These are phyloP conservation scores for Eidolon helvum DNA, from an alignment of 2,113 vertebrate species.

Conservation along the genomic window DNA sequence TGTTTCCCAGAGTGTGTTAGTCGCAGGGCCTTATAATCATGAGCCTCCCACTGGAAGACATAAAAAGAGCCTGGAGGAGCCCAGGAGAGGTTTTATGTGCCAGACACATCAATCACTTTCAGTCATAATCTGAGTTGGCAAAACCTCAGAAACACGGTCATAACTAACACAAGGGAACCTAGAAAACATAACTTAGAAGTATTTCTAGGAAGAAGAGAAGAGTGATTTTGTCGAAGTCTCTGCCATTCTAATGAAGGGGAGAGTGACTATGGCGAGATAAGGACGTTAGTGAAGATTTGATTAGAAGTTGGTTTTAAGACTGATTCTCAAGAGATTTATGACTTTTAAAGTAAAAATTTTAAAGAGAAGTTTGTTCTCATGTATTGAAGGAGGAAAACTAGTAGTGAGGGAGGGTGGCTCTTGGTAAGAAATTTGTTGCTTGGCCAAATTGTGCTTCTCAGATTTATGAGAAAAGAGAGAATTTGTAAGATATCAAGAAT, in stretches of 20 bases:
- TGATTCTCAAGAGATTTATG: neutral
- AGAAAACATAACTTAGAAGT: neutral
- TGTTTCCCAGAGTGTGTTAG: neutral
- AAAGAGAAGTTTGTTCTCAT: neutral
- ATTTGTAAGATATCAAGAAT: neutral
- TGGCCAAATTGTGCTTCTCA: neutral
- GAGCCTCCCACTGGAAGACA: neutral
- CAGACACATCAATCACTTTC: neutral
- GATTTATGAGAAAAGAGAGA: neutral
- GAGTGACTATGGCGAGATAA: neutral
- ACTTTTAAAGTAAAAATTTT: neutral
- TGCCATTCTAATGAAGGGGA: neutral
- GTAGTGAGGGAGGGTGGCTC: rapidly evolving
- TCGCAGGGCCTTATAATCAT: neutral
- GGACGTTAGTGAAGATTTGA: neutral
- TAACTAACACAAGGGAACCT: neutral
- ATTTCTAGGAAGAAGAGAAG: neutral
- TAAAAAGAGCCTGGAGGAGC: neutral
- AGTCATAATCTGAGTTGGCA: neutral
- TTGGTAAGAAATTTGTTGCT: neutral
- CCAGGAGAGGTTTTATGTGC: neutral
- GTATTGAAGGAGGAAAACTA: neutral
- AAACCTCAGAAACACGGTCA: neutral
- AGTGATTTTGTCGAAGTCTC: neutral
- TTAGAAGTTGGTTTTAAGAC: neutral